A percentile compares a stretch with the other conserved stretches of the same genome.
phyloP scores from a whole-genome alignment of 2,113 vertebrate genomes.

The Semicossyphus pulcher region DNA sequence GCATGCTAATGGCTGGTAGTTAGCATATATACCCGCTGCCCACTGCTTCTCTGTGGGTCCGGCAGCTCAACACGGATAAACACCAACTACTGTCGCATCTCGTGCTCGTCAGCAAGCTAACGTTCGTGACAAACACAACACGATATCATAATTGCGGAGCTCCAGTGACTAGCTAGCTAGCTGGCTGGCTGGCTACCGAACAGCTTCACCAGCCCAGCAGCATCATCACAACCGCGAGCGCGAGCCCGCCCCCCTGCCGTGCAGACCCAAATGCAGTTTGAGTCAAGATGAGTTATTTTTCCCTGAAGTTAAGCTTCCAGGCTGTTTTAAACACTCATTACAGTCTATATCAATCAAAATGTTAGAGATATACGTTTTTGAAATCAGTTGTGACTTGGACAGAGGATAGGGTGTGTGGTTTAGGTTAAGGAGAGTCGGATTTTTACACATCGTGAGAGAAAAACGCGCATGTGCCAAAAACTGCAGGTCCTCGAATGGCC shows the following conservation, averaged over 20 bases:
- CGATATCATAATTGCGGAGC: background rate
- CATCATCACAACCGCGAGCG: constrained; percentile 21
- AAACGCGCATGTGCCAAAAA: too few species aligned
- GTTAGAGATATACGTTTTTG: fast-evolving
- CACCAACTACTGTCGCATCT: background rate
- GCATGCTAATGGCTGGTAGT: constrained; percentile 20
- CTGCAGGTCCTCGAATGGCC: background rate
- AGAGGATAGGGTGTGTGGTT: fast-evolving
- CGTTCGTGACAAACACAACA: background rate
- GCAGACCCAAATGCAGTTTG: background rate
- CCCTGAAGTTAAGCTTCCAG: background rate
- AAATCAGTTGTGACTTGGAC: fast-evolving
- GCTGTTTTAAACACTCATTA: background rate
- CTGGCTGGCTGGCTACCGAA: background rate
- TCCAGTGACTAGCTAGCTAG: background rate
- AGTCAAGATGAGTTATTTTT: fast-evolving
- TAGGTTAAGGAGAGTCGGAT: too few species aligned
- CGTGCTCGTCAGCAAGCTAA: background rate
- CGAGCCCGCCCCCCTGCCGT: constrained; percentile 10
- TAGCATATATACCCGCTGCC: background rate
- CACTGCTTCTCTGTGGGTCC: background rate
- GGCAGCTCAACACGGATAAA: background rate
- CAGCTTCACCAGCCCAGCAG: constrained; percentile 20
- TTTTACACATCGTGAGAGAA: background rate
- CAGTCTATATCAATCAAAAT: fast-evolving